Evolutionary conservation across 2,113 vertebrate species (phyloP), one percentile per base, ranked within the genome.

Genomic region (Gallinago paraguaiae): DNA sequence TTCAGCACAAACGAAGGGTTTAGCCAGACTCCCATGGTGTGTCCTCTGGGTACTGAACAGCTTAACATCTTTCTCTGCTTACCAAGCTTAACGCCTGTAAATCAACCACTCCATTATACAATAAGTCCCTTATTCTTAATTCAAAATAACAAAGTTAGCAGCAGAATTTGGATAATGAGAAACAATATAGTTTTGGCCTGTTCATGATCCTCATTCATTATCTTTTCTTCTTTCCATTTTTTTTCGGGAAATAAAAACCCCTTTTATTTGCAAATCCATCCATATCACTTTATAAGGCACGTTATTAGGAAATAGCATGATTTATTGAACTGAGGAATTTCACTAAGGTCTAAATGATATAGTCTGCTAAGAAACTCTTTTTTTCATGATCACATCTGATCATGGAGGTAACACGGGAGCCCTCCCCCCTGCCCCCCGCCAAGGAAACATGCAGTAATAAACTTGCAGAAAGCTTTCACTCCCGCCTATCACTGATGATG

Each of bases 281-380:
- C 78, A 35, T 96, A 94, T 97, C 89, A 86, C 94, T 97, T 98
- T 91, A 59, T 92, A 96, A 97, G 93, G 83, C 89, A 93, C 43
- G 33, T 63, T 63, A 84, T 93, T 93, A 96, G 86, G 92, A 97
- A 97, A 97, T 68, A 92, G 76, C 53, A 31, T 97, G 96, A 97
- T 98, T 97, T 97, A 97, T 97, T 97, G 96, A 96, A 92, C 76
- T 81, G 90, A 95, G 84, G 86, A 90, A 97, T 97, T 93, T 97
- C 94, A 92, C 93, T 50, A 90, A 96, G 91, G 84, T 77, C 65
- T 92, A 84, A 92, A 76, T 79, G 63, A 67, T 82, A 94, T 27
- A 89, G 78, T 92, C 79, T 96, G 96, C 84, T 88, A 93, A 97
- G 85, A 92, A 95, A 72, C 57, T 77, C 39, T 51, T 85, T 92